phyloP scores from a whole-genome alignment of 2,888 invertebrate species.

The Cephus spinipes region DNA sequence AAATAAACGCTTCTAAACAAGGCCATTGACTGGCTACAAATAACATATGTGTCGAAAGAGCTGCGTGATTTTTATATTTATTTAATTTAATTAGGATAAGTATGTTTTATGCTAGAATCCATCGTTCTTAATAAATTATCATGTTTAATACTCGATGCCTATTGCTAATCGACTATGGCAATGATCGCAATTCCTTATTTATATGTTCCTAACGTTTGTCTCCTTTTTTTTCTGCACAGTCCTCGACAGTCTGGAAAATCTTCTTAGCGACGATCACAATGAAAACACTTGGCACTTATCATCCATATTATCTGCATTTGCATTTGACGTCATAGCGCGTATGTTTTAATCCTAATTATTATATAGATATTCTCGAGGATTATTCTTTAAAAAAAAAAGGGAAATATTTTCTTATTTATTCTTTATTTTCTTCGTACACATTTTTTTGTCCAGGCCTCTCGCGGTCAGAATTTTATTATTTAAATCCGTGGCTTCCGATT shows the following conservation, averaged over 20 bases:
- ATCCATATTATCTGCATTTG: not conserved
- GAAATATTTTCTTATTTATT: no score
- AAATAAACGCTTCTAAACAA: slow-evolving; percentile 6
- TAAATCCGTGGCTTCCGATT: no score
- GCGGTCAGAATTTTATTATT: no score
- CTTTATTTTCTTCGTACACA: not conserved
- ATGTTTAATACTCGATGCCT: slow-evolving; percentile 33
- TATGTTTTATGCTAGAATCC: slow-evolving; percentile 32
- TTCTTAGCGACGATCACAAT: not conserved
- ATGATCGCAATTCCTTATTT: not conserved
- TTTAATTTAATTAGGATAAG: slow-evolving; percentile 41
- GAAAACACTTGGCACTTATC: not conserved
- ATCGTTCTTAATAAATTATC: slow-evolving; percentile 49
- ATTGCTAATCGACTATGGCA: not conserved
- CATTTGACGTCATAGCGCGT: not conserved
- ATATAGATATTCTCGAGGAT: not conserved
- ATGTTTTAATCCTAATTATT: not conserved
- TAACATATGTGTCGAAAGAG: slow-evolving; percentile 31
- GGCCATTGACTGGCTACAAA: slow-evolving; percentile 34
- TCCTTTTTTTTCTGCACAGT: no score
- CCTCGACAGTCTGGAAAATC: not conserved
- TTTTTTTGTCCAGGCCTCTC: no score
- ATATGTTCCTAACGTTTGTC: no score
- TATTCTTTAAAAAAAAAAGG: not conserved
- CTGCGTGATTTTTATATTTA: slow-evolving; percentile 47